phyloP scores from a whole-genome alignment of 2,888 invertebrate genomes.

The Nudaria mundana region DNA sequence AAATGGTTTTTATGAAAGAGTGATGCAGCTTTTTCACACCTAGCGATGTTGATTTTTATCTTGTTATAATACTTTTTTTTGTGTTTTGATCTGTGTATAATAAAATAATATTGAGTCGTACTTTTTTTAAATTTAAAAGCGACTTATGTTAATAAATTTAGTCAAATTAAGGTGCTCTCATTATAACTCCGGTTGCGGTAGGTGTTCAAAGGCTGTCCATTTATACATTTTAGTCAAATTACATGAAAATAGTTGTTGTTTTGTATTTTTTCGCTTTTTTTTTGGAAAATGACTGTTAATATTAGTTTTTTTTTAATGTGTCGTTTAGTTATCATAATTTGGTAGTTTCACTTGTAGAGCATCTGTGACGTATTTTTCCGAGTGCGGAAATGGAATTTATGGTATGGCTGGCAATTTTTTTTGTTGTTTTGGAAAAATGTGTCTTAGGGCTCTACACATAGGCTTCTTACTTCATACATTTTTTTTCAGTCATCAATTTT shows the following conservation, averaged over 20 bases:
- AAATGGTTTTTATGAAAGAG: neutral
- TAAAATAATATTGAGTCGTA: constrained; percentile 1
- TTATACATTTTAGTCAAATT: constrained; percentile 29
- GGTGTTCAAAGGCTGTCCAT: constrained; percentile 25
- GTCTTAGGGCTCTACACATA: too few species aligned
- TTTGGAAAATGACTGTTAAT: too few species aligned
- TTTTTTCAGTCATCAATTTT: neutral
- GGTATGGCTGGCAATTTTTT: too few species aligned
- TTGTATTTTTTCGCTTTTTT: constrained; percentile 18
- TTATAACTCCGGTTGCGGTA: constrained; percentile 2
- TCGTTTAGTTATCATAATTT: too few species aligned
- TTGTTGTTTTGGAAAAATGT: too few species aligned
- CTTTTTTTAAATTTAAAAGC: constrained; percentile 11
- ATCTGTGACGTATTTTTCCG: neutral
- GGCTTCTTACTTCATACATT: neutral
- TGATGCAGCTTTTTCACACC: neutral
- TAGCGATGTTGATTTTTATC: constrained; percentile 4
- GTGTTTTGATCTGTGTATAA: neutral
- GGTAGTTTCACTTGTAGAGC: too few species aligned
- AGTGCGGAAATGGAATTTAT: too few species aligned
- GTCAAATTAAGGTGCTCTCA: constrained; percentile 11
- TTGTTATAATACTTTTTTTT: constrained; percentile 1
- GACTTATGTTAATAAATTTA: constrained; percentile 9
- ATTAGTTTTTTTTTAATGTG: neutral
- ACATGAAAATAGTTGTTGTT: constrained; percentile 21